Conservation (phyloP, 2,113 vertebrate genomes). For the Ictalurus furcatus region DNA sequence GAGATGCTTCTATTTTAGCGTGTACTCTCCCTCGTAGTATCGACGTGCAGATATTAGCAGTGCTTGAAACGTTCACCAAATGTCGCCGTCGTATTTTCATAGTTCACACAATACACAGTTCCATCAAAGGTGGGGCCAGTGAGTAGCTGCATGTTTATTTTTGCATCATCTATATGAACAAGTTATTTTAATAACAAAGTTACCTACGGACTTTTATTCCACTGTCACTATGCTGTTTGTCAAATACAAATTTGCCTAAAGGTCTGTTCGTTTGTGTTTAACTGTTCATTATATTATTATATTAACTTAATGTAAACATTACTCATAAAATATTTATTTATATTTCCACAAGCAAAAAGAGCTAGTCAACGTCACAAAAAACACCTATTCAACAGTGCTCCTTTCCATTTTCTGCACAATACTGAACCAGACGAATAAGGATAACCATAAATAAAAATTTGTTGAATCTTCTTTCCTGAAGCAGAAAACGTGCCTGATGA, state of each 20-base stretch:
- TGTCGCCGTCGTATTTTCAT: not conserved
- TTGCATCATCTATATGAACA: slow-evolving; percentile 18
- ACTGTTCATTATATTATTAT: not conserved
- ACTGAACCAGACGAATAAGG: not conserved
- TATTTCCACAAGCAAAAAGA: slow-evolving; percentile 40
- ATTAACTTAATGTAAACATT: not conserved
- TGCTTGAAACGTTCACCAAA: not conserved
- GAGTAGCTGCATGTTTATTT: slow-evolving; percentile 12
- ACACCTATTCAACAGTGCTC: not conserved
- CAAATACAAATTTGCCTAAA: slow-evolving; percentile 63
- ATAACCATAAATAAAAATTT: not conserved
- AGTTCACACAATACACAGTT: not conserved
- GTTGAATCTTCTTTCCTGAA: not conserved
- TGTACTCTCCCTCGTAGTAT: not conserved
- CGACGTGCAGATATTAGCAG: not conserved
- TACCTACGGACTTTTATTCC: slow-evolving; percentile 49
- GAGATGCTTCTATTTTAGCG: not conserved
- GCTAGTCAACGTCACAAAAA: not conserved
- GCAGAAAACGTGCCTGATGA: not conserved
- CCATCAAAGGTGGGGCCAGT: not conserved
- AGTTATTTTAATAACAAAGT: slow-evolving; percentile 20
- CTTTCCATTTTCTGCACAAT: not conserved
- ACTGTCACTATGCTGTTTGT: slow-evolving; percentile 69
- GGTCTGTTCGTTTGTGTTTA: not conserved
- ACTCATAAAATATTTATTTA: slow-evolving; percentile 41